Evolutionary conservation across 2,797 vertebrate species (phyloP).

Genomic region (Kryptolebias ocellatus): DNA sequence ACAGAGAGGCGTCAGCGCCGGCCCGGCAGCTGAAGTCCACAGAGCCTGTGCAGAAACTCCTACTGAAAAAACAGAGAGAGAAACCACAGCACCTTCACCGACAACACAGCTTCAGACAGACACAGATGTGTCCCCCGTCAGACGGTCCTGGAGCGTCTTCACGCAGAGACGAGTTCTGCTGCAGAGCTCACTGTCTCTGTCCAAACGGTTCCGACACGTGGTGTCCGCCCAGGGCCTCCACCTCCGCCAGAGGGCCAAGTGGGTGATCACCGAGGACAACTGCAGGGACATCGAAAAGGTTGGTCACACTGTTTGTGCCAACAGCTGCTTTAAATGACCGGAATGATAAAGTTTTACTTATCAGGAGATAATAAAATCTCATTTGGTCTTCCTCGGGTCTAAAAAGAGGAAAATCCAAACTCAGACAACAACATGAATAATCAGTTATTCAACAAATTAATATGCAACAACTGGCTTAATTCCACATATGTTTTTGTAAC

Average conservation of each 20-base stretch:
- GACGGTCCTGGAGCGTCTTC: conserved; percentile 89
- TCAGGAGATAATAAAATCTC: too few relatives aligned
- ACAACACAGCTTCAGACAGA: not conserved
- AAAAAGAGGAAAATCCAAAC: too few relatives aligned
- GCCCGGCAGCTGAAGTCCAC: too few relatives aligned
- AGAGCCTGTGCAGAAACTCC: not conserved
- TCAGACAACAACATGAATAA: too few relatives aligned
- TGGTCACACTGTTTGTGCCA: not conserved
- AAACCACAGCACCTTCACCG: not conserved
- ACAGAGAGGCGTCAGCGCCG: not conserved
- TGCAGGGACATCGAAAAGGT: conserved; percentile 86
- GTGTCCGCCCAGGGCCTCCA: conserved; percentile 84
- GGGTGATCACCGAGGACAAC: conserved; percentile 83
- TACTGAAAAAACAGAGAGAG: not conserved
- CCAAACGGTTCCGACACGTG: conserved; percentile 76
- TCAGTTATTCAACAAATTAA: too few relatives aligned
- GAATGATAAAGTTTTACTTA: too few relatives aligned
- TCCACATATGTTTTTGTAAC: too few relatives aligned
- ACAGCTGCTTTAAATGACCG: too few relatives aligned
- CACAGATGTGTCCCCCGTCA: conserved; percentile 24
- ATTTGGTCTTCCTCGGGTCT: too few relatives aligned
- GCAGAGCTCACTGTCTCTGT: conserved; percentile 75
- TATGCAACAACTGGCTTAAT: too few relatives aligned
- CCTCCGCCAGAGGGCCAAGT: conserved; percentile 86
- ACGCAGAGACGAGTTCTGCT: conserved; percentile 47